Evolutionary conservation across 2,888 invertebrate species (phyloP).

Genomic region (Baronia brevicornis): DNA sequence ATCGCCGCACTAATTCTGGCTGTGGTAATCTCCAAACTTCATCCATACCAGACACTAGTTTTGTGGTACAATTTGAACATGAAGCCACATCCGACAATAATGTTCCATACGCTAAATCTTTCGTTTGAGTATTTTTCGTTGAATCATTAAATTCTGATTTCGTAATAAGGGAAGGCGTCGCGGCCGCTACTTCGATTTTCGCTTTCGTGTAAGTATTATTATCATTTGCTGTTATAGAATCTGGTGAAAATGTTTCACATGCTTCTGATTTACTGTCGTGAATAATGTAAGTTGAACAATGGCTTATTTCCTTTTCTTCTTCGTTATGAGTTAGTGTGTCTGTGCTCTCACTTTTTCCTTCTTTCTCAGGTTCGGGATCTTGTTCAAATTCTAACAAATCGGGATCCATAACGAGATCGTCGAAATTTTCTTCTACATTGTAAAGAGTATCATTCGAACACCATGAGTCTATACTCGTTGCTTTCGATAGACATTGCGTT

Average conservation of each 20-base stretch:
- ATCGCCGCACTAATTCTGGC: constrained; percentile 52
- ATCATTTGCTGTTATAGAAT: constrained; percentile 60
- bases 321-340: constrained; percentile 59
- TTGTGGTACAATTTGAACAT: constrained; percentile 58
- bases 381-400: constrained; percentile 34
- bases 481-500: constrained; percentile 64
- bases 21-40: constrained; percentile 52
- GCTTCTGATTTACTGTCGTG: constrained; percentile 58
- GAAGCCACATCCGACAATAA: constrained; percentile 54
- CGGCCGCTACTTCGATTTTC: constrained; percentile 40
- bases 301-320: constrained; percentile 52
- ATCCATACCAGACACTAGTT: constrained; percentile 42
- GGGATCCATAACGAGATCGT: constrained; percentile 58
- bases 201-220: constrained; percentile 60
- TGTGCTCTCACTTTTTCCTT: constrained; percentile 53
- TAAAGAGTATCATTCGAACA: constrained; percentile 79
- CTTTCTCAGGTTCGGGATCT: constrained; percentile 27
- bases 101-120: constrained; percentile 59
- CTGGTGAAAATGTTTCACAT: constrained; percentile 58
- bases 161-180: constrained; percentile 40
- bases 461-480: constrained; percentile 79
- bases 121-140: constrained; percentile 50
- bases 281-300: constrained; percentile 59
- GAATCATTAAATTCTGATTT: constrained; percentile 54
- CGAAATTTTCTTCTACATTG: constrained; percentile 77